phyloP scores from a whole-genome alignment of 1,140 invertebrate species.

The Anoplophora glabripennis region DNA sequence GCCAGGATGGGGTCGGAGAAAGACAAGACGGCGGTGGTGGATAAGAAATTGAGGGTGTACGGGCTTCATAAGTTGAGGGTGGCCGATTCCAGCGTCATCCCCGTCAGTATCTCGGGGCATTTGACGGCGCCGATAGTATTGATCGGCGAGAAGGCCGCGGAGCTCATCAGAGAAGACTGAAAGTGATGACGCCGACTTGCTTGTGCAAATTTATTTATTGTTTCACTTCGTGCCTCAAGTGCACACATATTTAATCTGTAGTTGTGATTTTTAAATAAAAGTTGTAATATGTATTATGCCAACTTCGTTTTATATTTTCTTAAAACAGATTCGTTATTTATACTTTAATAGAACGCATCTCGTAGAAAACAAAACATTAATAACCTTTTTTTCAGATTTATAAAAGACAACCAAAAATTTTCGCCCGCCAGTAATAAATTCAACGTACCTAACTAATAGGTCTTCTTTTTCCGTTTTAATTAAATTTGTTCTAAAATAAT shows the following conservation, averaged over 20 bases:
- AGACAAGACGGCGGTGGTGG: constrained; percentile 47
- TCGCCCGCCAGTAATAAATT: too few relatives aligned
- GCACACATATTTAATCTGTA: not conserved
- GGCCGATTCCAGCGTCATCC: constrained; percentile 74
- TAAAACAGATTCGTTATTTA: too few relatives aligned
- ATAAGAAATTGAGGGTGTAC: constrained; percentile 50
- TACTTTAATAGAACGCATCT: too few relatives aligned
- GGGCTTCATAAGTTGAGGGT: constrained; percentile 61
- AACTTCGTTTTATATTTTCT: too few relatives aligned
- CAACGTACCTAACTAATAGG: too few relatives aligned
- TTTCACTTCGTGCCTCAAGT: not conserved
- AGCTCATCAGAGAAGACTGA: constrained; percentile 71
- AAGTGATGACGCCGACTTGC: constrained; percentile 1
- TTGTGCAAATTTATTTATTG: not conserved
- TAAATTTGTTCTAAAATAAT: too few relatives aligned
- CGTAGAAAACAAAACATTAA: too few relatives aligned
- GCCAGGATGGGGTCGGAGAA: constrained; percentile 67
- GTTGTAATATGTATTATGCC: not conserved
- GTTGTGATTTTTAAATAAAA: not conserved
- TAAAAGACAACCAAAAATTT: too few relatives aligned
- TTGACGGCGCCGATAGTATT: constrained; percentile 72
- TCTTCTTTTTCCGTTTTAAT: too few relatives aligned
- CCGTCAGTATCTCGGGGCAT: constrained; percentile 66
- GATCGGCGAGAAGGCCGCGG: constrained; percentile 83
- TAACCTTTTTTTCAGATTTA: too few relatives aligned